phyloP scores from a whole-genome alignment of 2,888 invertebrate genomes.

The Sinohyriopsis cumingii region DNA sequence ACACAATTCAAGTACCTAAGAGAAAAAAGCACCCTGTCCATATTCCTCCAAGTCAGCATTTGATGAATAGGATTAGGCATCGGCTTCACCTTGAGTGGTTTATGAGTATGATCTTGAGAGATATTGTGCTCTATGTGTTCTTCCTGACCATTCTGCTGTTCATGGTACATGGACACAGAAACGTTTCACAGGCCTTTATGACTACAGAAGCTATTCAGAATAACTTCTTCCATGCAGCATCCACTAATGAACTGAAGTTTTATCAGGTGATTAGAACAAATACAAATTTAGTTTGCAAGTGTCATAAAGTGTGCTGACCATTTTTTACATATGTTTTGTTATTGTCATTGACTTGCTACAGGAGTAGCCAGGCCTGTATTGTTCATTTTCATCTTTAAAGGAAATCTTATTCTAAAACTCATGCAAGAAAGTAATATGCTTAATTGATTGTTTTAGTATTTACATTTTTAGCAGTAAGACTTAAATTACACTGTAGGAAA shows the following conservation, averaged over 20 bases:
- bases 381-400: no score
- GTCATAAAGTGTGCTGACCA: no score
- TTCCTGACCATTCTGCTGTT: slow-evolving; percentile 42
- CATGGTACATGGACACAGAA: slow-evolving; percentile 43
- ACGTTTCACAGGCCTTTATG: slow-evolving; percentile 27
- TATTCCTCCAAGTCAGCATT: slow-evolving; percentile 26
- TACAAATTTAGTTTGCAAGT: no score
- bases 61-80: slow-evolving; percentile 32
- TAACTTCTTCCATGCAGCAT: slow-evolving; percentile 36
- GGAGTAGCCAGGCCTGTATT: no score
- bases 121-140: slow-evolving; percentile 40
- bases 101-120: slow-evolving; percentile 40
- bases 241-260: background rate
- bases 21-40: slow-evolving; percentile 23
- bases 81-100: slow-evolving; percentile 40
- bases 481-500: no score
- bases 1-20: slow-evolving; percentile 10
- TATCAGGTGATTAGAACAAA: no score
- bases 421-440: no score
- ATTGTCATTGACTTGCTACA: no score
- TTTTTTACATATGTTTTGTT: no score
- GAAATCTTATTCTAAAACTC: no score
- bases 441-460: no score
- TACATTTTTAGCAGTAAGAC: no score
- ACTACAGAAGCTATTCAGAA: slow-evolving; percentile 36